These are phyloP conservation scores for Leptinotarsa texana DNA, from an alignment of 1,140 invertebrate genomes.

Conservation along the genomic window DNA sequence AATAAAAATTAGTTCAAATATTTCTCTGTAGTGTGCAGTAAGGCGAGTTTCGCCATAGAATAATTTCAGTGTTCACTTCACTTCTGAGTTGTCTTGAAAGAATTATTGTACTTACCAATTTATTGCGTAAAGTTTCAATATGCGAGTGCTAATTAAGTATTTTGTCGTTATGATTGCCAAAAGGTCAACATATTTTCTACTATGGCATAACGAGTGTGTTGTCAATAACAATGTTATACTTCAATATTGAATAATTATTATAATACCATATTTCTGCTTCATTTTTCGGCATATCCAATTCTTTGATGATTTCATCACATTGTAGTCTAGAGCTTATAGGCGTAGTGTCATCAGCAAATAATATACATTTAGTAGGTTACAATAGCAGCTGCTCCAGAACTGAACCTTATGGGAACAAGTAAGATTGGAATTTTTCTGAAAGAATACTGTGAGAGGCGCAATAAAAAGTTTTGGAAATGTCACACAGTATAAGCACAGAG, in stretches of 20 bases:
- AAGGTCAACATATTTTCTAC: neutral
- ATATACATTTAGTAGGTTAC: too few species aligned
- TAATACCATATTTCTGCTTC: neutral
- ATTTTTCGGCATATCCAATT: neutral
- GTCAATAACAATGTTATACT: neutral
- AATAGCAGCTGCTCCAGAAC: too few species aligned
- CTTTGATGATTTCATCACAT: neutral
- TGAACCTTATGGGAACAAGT: too few species aligned
- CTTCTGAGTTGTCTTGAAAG: constrained; percentile 8
- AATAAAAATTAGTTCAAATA: neutral
- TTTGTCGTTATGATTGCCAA: neutral
- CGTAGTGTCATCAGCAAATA: too few species aligned
- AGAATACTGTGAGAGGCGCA: too few species aligned
- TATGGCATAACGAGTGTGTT: neutral
- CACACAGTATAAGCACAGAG: neutral
- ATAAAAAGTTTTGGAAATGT: too few species aligned
- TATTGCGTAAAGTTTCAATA: neutral
- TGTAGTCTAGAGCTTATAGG: neutral
- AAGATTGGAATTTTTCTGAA: too few species aligned
- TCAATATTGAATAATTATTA: constrained; percentile 1
- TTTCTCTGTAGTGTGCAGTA: neutral
- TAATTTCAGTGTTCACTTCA: neutral
- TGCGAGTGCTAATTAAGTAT: neutral
- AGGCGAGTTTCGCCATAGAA: neutral
- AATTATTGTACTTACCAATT: neutral